phyloP scores from a whole-genome alignment of 2,113 vertebrate species.

The Acrocephalus kingi region DNA sequence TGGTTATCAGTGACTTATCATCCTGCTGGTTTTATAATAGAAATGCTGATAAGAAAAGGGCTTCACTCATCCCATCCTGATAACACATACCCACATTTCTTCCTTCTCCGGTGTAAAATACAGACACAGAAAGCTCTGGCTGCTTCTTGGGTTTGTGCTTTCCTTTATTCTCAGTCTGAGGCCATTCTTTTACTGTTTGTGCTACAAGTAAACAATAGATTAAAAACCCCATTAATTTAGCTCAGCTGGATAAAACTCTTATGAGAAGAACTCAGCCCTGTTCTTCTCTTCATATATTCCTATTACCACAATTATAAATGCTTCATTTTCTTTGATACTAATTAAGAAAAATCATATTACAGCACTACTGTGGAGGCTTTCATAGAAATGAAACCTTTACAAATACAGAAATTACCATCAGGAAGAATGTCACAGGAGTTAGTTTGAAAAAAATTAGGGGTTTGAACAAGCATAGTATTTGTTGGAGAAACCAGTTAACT shows the following conservation, averaged over 20 bases:
- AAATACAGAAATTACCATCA: not conserved
- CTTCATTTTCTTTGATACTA: not conserved
- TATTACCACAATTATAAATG: not conserved
- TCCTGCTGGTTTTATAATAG: not conserved
- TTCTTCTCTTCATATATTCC: not conserved
- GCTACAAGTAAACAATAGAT: constrained; percentile 23
- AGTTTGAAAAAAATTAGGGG: not conserved
- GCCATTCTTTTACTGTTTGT: constrained; percentile 22
- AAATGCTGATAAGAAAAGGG: not conserved
- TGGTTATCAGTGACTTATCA: not conserved
- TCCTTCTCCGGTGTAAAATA: constrained; percentile 74
- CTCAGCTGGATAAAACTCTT: not conserved
- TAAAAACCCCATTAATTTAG: not conserved
- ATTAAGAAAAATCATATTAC: not conserved
- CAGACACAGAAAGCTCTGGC: constrained; percentile 20
- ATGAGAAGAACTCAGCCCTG: not conserved
- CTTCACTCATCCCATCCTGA: not conserved
- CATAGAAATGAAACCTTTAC: not conserved
- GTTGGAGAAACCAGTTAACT: not conserved
- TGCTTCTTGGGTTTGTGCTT: constrained; percentile 42
- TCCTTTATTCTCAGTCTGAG: not conserved
- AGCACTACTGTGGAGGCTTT: not conserved
- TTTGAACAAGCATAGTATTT: not conserved
- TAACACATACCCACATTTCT: constrained; percentile 71
- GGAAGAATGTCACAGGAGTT: not conserved